Conservation (phyloP, 2,888 invertebrate species). For the Xestia c-nigrum region DNA sequence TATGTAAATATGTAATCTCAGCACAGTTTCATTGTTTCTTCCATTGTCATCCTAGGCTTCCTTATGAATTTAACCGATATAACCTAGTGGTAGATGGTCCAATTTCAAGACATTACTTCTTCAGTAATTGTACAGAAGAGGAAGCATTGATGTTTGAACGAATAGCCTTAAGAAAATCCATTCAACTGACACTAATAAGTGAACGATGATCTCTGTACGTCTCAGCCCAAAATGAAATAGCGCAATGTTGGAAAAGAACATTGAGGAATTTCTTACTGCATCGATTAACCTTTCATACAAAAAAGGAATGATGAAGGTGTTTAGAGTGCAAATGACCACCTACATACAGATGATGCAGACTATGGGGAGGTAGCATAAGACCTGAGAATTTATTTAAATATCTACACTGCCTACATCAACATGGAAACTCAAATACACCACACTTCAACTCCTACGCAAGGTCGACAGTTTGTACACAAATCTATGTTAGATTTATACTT, state of each 20-base stretch:
- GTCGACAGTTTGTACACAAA: conserved; percentile 70
- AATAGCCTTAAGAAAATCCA: neutral
- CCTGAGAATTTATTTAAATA: conserved; percentile 22
- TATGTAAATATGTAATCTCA: conserved; percentile 26
- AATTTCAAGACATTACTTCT: neutral
- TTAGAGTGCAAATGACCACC: neutral
- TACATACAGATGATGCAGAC: conserved; percentile 4
- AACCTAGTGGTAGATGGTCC: neutral
- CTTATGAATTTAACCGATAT: neutral
- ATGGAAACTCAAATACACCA: conserved; percentile 51
- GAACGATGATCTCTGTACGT: conserved; percentile 3
- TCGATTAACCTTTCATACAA: conserved; percentile 2
- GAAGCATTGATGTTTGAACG: neutral
- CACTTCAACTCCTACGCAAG: conserved; percentile 76
- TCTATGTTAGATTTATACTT: conserved; percentile 71
- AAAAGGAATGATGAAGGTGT: conserved; percentile 1
- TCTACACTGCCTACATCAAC: conserved; percentile 5
- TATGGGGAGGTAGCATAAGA: neutral
- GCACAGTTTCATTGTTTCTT: neutral
- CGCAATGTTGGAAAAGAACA: conserved; percentile 1
- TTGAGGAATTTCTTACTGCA: conserved; percentile 10
- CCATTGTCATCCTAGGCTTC: neutral
- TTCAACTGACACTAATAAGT: conserved; percentile 3
- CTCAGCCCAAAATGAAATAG: conserved; percentile 7
- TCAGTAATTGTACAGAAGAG: neutral